Conservation (phyloP, 2,888 invertebrate species). For the Spodoptera exigua region DNA sequence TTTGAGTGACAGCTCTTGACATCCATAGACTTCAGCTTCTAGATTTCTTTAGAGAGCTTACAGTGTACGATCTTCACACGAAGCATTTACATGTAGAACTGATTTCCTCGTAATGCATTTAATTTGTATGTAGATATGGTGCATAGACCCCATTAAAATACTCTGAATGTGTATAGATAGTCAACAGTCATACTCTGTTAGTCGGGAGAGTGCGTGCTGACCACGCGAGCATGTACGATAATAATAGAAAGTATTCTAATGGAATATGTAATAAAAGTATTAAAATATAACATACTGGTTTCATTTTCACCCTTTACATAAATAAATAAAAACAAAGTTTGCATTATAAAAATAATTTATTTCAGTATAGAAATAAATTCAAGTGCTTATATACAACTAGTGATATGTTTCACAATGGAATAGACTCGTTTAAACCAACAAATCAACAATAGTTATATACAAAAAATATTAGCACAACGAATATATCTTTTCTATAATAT, state of each 20-base stretch:
- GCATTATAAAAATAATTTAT: constrained; percentile 74
- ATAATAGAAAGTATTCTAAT: constrained; percentile 88
- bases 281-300: constrained; percentile 66
- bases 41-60: constrained; percentile 80
- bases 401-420: constrained; percentile 70
- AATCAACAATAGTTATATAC: constrained; percentile 47
- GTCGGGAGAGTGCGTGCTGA: constrained; percentile 54
- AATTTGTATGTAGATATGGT: constrained; percentile 83
- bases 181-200: constrained; percentile 59
- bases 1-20: constrained; percentile 54
- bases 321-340: constrained; percentile 37
- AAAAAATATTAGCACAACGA: constrained; percentile 31
- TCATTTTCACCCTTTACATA: constrained; percentile 29
- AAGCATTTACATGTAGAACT: constrained; percentile 80
- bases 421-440: constrained; percentile 52
- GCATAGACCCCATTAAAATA: constrained; percentile 74
- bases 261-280: constrained; percentile 88
- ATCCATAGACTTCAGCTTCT: constrained; percentile 81
- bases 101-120: constrained; percentile 81
- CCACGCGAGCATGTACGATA: constrained; percentile 72
- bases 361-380: constrained; percentile 59
- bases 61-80: constrained; percentile 70
- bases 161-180: constrained; percentile 66
- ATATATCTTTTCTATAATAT: constrained; percentile 18
- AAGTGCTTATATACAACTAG: constrained; percentile 67